phyloP scores from a whole-genome alignment of 1,140 invertebrate genomes.

The Ostrea denselamellosa region DNA sequence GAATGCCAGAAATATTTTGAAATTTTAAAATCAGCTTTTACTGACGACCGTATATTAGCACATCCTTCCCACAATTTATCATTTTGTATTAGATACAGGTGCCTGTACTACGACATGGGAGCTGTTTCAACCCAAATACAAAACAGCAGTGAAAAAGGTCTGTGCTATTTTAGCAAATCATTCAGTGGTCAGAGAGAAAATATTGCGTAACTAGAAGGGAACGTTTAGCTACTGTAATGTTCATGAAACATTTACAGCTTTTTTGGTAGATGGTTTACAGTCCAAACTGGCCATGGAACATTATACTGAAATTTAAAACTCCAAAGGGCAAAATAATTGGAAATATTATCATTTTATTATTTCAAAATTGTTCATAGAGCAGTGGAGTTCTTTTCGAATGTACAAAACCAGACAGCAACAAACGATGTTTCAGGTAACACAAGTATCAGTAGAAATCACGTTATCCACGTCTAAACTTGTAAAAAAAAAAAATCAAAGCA shows the following conservation, averaged over 20 bases:
- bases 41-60: slow-evolving; percentile 41
- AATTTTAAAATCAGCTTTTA: background rate
- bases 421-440: background rate
- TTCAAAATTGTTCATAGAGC: slow-evolving; percentile 52
- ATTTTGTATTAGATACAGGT: slow-evolving; percentile 52
- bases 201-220: slow-evolving; percentile 59
- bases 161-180: slow-evolving; percentile 49
- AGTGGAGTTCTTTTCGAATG: slow-evolving; percentile 63
- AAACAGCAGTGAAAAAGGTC: slow-evolving; percentile 58
- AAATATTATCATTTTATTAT: slow-evolving; percentile 61
- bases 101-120: slow-evolving; percentile 69
- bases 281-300: slow-evolving; percentile 59
- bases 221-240: slow-evolving; percentile 54
- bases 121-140: slow-evolving; percentile 77
- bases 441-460: background rate
- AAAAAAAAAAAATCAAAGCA: too few relatives aligned
- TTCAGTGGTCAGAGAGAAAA: slow-evolving; percentile 48
- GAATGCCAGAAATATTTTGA: slow-evolving; percentile 37
- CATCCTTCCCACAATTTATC: slow-evolving; percentile 17
- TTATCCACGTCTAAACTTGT: background rate
- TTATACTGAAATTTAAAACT: slow-evolving; percentile 46
- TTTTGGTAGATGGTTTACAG: slow-evolving; percentile 47
- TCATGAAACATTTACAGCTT: slow-evolving; percentile 53
- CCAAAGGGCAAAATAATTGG: slow-evolving; percentile 60
- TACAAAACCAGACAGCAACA: slow-evolving; percentile 56